Conservation (phyloP, 2,888 invertebrate species). For the Pristionchus maxplancki region DNA sequence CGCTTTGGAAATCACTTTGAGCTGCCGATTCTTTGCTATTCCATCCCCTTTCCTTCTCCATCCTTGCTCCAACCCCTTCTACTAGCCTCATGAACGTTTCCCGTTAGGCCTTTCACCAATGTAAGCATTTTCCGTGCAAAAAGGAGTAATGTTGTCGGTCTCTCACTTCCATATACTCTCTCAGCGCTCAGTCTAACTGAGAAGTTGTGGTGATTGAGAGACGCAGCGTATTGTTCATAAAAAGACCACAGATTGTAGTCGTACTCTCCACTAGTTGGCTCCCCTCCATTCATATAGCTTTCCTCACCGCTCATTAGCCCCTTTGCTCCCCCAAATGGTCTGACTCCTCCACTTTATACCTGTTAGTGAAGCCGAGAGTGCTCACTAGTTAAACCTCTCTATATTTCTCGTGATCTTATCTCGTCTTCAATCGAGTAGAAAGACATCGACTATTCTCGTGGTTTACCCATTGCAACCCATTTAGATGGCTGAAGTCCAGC, state of each 20-base stretch:
- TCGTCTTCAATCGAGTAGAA: neutral
- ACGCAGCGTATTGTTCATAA: neutral
- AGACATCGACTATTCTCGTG: neutral
- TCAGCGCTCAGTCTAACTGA: neutral
- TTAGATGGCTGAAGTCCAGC: neutral
- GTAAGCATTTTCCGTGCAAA: neutral
- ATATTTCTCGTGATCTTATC: no score
- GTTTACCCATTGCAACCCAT: no score
- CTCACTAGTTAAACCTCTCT: no score
- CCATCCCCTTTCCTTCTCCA: neutral
- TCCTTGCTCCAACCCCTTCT: neutral
- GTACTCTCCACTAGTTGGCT: neutral
- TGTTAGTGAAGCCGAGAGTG: no score
- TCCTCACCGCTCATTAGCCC: neutral
- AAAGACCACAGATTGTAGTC: neutral
- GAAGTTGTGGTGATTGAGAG: neutral
- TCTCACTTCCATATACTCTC: neutral
- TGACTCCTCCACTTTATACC: no score
- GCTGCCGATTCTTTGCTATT: neutral
- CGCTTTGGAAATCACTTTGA: neutral
- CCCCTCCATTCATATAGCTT: neutral
- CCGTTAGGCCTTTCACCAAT: neutral
- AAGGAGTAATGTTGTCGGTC: neutral
- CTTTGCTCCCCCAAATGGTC: neutral
- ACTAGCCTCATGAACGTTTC: neutral